Percentiles rank a stretch among this genome's conserved stretches.
Evolutionary conservation across 2,888 invertebrate species (phyloP).

Genomic region (Baccha elongata): DNA sequence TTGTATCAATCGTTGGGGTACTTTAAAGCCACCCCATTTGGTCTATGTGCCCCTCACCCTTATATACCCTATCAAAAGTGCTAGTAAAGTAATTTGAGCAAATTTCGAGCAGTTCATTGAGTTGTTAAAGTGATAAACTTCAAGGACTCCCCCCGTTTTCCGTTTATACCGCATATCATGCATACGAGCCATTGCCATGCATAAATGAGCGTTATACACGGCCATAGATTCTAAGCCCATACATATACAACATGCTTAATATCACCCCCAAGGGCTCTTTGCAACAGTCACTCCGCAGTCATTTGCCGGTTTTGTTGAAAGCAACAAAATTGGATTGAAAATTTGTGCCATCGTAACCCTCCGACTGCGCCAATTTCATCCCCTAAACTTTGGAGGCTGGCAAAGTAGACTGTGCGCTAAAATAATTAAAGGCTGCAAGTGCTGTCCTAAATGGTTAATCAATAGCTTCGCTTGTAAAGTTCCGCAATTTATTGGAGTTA

Average conservation of each 20-base stretch:
- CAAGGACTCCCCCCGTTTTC: slow-evolving; percentile 32
- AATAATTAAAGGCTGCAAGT: slow-evolving; percentile 73
- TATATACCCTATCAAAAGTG: slow-evolving; percentile 41
- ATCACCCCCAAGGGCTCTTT: slow-evolving; percentile 64
- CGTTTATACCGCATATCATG: not conserved
- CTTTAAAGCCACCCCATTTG: slow-evolving; percentile 13
- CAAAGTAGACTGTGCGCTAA: slow-evolving; percentile 44
- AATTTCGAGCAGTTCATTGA: slow-evolving; percentile 71
- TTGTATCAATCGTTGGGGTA: slow-evolving; percentile 50
- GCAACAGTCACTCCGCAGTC: slow-evolving; percentile 39
- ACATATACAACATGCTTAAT: slow-evolving; percentile 35
- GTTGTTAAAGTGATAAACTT: slow-evolving; percentile 72
- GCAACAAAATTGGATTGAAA: slow-evolving; percentile 59
- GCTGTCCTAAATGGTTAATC: slow-evolving; percentile 73
- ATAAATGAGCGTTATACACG: slow-evolving; percentile 65
- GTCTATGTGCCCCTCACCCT: not conserved
- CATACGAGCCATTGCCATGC: slow-evolving; percentile 43
- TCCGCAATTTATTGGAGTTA: slow-evolving; percentile 65
- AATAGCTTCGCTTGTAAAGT: slow-evolving; percentile 67
- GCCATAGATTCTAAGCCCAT: slow-evolving; percentile 11
- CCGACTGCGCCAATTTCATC: slow-evolving; percentile 36
- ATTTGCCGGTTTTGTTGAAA: slow-evolving; percentile 27
- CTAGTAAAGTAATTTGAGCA: slow-evolving; percentile 67
- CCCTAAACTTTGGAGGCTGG: slow-evolving; percentile 42
- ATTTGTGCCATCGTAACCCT: slow-evolving; percentile 37